phyloP scores from a whole-genome alignment of 1,140 invertebrate species.

The Drosophila parvula region DNA sequence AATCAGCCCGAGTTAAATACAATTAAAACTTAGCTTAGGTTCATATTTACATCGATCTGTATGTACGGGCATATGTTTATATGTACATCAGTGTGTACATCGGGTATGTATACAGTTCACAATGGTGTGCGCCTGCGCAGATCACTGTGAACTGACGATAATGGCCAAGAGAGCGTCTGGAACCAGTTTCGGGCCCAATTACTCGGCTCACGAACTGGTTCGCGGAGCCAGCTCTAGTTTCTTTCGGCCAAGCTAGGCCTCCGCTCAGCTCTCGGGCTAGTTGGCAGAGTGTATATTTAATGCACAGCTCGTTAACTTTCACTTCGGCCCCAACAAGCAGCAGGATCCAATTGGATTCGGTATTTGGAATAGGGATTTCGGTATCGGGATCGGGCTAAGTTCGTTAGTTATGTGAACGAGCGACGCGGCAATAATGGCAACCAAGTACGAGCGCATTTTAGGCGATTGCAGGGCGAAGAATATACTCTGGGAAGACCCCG shows the following conservation, averaged over 20 bases:
- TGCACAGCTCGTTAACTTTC: conserved; percentile 66
- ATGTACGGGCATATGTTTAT: not conserved
- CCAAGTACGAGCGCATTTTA: conserved; percentile 91
- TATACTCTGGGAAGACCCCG: conserved; percentile 95
- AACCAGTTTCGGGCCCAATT: conserved; percentile 40
- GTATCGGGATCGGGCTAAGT: not conserved
- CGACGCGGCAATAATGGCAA: conserved; percentile 61
- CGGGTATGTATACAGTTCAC: not conserved
- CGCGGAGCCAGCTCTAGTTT: conserved; percentile 30
- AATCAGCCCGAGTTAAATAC: not conserved
- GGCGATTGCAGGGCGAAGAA: conserved; percentile 90
- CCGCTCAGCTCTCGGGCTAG: conserved; percentile 33
- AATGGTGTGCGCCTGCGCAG: conserved; percentile 24
- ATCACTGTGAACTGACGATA: not conserved
- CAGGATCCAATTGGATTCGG: conserved; percentile 6
- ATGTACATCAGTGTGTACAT: not conserved
- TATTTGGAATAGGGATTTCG: not conserved
- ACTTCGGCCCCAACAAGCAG: conserved; percentile 52
- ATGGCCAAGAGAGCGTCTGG: conserved; percentile 12
- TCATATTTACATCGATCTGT: too few species aligned
- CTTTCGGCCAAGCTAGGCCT: conserved; percentile 27
- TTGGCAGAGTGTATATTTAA: conserved; percentile 61
- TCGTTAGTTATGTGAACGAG: conserved; percentile 44
- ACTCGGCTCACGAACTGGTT: conserved; percentile 32
- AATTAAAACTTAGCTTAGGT: not conserved